Conservation (phyloP, 1,140 invertebrate genomes). For the Drosophila athabasca region DNA sequence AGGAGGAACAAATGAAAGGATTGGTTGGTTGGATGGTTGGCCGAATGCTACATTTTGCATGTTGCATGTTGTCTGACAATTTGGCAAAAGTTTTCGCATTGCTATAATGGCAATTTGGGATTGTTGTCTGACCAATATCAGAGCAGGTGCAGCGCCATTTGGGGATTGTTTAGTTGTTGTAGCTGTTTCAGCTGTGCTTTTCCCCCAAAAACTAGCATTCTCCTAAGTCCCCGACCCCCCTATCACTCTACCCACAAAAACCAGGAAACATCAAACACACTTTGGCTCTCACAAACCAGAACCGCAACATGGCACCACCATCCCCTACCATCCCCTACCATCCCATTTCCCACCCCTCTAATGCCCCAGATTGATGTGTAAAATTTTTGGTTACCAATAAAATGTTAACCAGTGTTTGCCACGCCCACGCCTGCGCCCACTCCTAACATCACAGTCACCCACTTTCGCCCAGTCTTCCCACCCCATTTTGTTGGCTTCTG, state of each 20-base stretch:
- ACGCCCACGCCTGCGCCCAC: conserved; percentile 3
- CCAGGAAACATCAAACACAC: conserved; percentile 70
- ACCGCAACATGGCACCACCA: conserved; percentile 26
- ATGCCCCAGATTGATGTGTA: conserved; percentile 61
- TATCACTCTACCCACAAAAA: conserved; percentile 20
- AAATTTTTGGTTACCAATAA: conserved; percentile 80
- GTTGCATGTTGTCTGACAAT: conserved; percentile 62
- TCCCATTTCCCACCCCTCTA: not conserved
- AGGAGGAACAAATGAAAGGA: too few species aligned
- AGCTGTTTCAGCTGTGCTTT: conserved; percentile 5
- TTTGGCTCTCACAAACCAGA: conserved; percentile 51
- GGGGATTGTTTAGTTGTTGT: conserved; percentile 33
- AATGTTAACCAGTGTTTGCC: conserved; percentile 60
- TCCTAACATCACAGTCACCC: not conserved
- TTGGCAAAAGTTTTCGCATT: conserved; percentile 63
- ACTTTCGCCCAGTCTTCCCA: conserved; percentile 2
- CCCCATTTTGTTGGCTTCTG: conserved; percentile 33
- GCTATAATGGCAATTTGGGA: conserved; percentile 63
- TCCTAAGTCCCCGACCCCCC: not conserved
- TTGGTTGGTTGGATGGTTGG: not conserved
- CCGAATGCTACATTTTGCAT: conserved; percentile 40
- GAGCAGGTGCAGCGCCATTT: conserved; percentile 29
- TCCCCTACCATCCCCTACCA: conserved; percentile 2
- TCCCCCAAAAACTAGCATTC: not conserved
- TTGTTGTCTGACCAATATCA: conserved; percentile 52